Evolutionary conservation across 2,888 invertebrate species (phyloP).

Genomic region (Drosophila emarginata): DNA sequence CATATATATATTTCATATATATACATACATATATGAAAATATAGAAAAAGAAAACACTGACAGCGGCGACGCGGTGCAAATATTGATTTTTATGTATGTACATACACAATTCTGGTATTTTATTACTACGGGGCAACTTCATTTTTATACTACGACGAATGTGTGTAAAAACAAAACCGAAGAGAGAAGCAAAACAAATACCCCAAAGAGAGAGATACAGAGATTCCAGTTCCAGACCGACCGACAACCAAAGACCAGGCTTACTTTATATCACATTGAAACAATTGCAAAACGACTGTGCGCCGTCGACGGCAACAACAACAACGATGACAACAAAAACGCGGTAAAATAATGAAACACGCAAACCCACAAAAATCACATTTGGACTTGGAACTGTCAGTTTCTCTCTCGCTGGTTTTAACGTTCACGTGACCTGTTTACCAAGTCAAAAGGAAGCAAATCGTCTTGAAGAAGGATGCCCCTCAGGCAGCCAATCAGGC

Average conservation of each 20-base stretch:
- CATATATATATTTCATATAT: no score
- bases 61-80: conserved; percentile 66
- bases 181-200: conserved; percentile 40
- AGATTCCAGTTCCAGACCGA: conserved; percentile 4
- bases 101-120: conserved; percentile 44
- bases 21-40: conserved; percentile 7
- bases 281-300: conserved; percentile 57
- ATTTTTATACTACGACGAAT: conserved; percentile 51
- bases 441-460: conserved; percentile 57
- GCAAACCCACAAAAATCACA: conserved; percentile 53
- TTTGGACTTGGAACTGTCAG: conserved; percentile 55
- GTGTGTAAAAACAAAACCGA: conserved; percentile 51
- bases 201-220: conserved; percentile 23
- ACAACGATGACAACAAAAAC: conserved; percentile 36
- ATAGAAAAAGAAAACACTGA: conserved; percentile 22
- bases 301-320: conserved; percentile 30
- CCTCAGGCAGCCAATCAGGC: conserved; percentile 25
- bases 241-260: conserved; percentile 26
- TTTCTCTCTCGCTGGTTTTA: conserved; percentile 46
- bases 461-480: conserved; percentile 52
- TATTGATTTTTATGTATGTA: conserved; percentile 64
- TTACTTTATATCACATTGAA: conserved; percentile 70
- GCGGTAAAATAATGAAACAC: conserved; percentile 44
- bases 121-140: conserved; percentile 54
- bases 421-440: conserved; percentile 74